Base-by-base conservation (phyloP, 1,140 invertebrate species). In the Frieseomelitta varia region DNA sequence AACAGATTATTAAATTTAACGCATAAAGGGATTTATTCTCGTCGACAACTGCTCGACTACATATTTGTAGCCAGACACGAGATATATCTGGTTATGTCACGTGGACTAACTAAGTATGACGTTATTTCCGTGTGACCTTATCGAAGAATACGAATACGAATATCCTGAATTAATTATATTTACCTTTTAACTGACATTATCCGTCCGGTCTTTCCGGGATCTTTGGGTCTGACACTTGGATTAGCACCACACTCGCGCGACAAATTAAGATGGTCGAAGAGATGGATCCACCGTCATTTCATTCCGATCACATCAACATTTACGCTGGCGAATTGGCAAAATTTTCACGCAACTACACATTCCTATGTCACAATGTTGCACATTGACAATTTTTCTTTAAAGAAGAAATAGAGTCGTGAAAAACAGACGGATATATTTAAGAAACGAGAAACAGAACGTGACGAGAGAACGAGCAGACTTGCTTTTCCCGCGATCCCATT, bases 111-210 rank as follows among this genome's bases (percentile, higher is more conserved):
- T 58, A n/a, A 67, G 47, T 55, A 55, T 24, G 19, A 19, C 65
- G 19, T 51, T 85, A 58, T 85, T 56, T 80, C 72, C 58, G 55
- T 19, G 24, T 47, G 56, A 30, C 69, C 74, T n/a, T 82, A 87
- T 83, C 79, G 55, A 47, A 10, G 17, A 24, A 12, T 56, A 71
- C 74, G 8, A 47, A 39, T 68, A 83, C 74, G 81, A 21, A 39
- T 71, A 69, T 81, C 58, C 69, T 34, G 51, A 24, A 79, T 80
- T 80, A 87, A 89, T 90, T 84, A 90, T 89, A 90, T 87, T 90
- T 90, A 90, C 88, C 88, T 90, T 53, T 83, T 89, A 80, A 76
- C 76, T 58, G 88, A 90, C 88, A 90, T 87, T 55, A 63, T 79
- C 30, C 39, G 74, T 8, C n/a, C n/a, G n/a, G n/a, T n/a, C 39